These are phyloP conservation scores for Lampropteryx suffumata DNA, from an alignment of 2,888 invertebrate species.

Conservation along the genomic window DNA sequence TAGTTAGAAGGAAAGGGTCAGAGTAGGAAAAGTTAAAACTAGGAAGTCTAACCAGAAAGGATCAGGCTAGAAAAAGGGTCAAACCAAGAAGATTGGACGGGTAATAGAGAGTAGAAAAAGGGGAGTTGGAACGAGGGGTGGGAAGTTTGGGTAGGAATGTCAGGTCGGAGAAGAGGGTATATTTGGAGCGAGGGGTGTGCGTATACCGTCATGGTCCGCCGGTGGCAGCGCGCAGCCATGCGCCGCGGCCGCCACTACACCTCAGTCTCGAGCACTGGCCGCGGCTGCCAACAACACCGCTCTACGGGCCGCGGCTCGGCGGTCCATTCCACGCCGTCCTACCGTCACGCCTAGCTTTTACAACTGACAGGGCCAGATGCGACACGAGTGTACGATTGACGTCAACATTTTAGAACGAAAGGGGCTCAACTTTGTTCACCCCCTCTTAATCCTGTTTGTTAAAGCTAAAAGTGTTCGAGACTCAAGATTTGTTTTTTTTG, in stretches of 20 bases:
- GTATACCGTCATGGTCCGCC: constrained; percentile 79
- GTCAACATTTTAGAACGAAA: constrained; percentile 27
- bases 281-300: constrained; percentile 81
- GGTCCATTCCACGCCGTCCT: constrained; percentile 80
- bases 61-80: too few relatives aligned
- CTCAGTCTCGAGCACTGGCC: constrained; percentile 80
- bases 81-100: too few relatives aligned
- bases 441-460: too few relatives aligned
- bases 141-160: neutral
- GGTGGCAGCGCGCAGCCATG: constrained; percentile 75
- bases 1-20: too few relatives aligned
- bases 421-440: too few relatives aligned
- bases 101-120: neutral
- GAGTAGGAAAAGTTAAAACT: too few relatives aligned
- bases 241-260: constrained; percentile 82
- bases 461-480: too few relatives aligned
- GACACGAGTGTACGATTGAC: constrained; percentile 37
- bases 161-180: neutral
- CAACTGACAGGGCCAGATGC: constrained; percentile 49
- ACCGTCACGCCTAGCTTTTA: constrained; percentile 69
- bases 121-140: neutral
- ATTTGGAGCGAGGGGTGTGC: constrained; percentile 37
- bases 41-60: too few relatives aligned
- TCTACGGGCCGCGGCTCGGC: constrained; percentile 75
- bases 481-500: too few relatives aligned